A percentile compares a stretch with the other conserved stretches of the same genome.
These are phyloP conservation scores for Hexactinellida sp. DNA, from an alignment of 37 sponge, comb jelly and placozoan genomes.

Conservation along the genomic window DNA sequence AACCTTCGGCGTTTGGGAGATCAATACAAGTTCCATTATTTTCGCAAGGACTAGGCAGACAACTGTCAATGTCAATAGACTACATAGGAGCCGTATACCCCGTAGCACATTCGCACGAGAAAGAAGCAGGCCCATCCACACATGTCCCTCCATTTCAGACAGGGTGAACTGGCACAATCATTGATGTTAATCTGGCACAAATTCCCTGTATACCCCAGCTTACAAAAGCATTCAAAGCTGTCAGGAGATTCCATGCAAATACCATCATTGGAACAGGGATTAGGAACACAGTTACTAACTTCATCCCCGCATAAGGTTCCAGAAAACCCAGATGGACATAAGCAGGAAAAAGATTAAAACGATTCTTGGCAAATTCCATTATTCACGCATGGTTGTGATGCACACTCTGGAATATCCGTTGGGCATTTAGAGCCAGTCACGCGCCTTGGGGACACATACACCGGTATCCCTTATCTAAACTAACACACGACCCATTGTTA, in stretches of 20 bases:
- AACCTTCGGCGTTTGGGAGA: conserved; percentile 2
- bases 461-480: neutral
- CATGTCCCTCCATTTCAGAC: conserved; percentile 22
- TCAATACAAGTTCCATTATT: conserved; percentile 49
- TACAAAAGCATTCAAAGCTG: conserved; percentile 32
- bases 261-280: conserved; percentile 33
- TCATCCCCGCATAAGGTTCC: conserved; percentile 17
- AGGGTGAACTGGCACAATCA: conserved; percentile 16
- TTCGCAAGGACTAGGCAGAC: conserved; percentile 24
- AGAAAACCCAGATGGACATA: conserved; percentile 10
- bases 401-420: conserved; percentile 34
- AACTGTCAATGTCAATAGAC: conserved; percentile 36
- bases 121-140: conserved; percentile 18
- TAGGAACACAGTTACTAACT: conserved; percentile 21
- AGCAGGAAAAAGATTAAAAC: neutral
- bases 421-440: conserved; percentile 40
- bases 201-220: conserved; percentile 41
- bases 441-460: conserved; percentile 44
- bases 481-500: conserved; percentile 21
- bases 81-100: conserved; percentile 37
- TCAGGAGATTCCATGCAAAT: conserved; percentile 23
- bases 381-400: conserved; percentile 23
- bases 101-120: conserved; percentile 32
- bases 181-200: conserved; percentile 27
- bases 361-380: conserved; percentile 19